Evolutionary conservation across 2,888 invertebrate genomes (phyloP).

Genomic region (Eurytoma californica): DNA sequence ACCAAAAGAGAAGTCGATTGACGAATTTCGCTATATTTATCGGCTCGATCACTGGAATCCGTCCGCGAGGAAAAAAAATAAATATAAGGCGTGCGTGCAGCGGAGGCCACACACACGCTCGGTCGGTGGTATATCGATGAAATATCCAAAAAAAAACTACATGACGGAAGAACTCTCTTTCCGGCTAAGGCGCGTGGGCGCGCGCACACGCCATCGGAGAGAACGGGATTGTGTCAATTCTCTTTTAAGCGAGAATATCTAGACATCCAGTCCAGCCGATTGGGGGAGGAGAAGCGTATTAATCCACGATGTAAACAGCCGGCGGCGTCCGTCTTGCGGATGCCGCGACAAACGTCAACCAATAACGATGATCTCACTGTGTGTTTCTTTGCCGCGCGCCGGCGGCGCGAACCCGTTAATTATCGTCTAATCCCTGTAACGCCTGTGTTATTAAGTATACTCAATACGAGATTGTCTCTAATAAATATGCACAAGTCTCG

Average conservation of each 20-base stretch:
- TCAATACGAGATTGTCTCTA: conserved; percentile 17
- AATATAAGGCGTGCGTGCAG: neutral
- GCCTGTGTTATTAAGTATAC: conserved; percentile 42
- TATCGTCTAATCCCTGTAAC: conserved; percentile 5
- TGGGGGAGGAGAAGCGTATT: neutral
- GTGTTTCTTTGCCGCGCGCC: neutral
- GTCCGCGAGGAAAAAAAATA: no score
- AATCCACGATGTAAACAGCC: neutral
- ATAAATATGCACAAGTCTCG: conserved; percentile 20
- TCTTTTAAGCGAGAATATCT: conserved; percentile 80
- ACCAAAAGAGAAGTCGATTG: no score
- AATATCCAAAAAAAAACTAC: conserved; percentile 11
- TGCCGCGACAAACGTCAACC: conserved; percentile 12
- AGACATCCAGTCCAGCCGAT: conserved; percentile 75
- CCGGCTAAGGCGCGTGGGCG: conserved; percentile 15
- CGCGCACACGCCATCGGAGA: conserved; percentile 4
- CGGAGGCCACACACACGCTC: neutral
- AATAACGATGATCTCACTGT: conserved; percentile 35
- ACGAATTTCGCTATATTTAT: no score
- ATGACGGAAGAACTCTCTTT: conserved; percentile 3
- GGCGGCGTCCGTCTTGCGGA: conserved; percentile 33
- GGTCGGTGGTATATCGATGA: neutral
- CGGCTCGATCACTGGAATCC: no score
- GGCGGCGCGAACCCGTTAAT: conserved; percentile 19
- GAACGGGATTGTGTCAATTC: conserved; percentile 80